Conservation (phyloP, 2,113 vertebrate species). For the Melanotaenia duboulayi region DNA sequence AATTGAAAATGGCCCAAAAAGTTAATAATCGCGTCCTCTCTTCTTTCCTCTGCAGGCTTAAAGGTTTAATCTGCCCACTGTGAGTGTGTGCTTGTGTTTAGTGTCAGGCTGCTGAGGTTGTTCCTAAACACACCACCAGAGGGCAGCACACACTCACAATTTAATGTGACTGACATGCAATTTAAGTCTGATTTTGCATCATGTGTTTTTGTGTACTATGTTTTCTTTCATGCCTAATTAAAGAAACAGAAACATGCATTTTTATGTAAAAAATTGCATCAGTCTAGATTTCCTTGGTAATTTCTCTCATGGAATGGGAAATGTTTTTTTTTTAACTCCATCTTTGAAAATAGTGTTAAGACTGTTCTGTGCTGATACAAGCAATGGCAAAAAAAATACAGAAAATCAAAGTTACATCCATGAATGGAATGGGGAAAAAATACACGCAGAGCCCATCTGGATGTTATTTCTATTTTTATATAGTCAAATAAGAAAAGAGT, state of each 20-base stretch:
- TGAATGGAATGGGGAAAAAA: not conserved
- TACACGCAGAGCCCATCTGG: too few species aligned
- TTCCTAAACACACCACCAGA: constrained; percentile 39
- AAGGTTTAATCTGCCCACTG: constrained; percentile 63
- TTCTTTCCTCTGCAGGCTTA: constrained; percentile 67
- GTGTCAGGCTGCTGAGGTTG: constrained; percentile 6
- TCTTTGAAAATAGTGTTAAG: too few species aligned
- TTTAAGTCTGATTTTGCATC: not conserved
- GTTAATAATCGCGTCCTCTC: constrained; percentile 47
- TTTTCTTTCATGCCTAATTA: not conserved
- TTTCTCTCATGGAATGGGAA: not conserved
- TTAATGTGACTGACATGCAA: not conserved
- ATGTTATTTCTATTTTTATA: too few species aligned
- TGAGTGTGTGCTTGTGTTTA: constrained; percentile 12
- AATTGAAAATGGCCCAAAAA: constrained; percentile 23
- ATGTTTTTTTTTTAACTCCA: not conserved
- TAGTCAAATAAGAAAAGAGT: too few species aligned
- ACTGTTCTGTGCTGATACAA: not conserved
- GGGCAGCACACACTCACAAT: constrained; percentile 43
- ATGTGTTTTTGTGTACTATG: not conserved
- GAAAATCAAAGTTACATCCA: not conserved
- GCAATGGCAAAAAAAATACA: not conserved
- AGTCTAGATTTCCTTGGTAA: too few species aligned
- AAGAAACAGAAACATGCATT: not conserved
- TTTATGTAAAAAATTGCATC: too few species aligned